Base-by-base conservation (phyloP, 2,888 invertebrate species). In the Drosophila mercatorum region DNA sequence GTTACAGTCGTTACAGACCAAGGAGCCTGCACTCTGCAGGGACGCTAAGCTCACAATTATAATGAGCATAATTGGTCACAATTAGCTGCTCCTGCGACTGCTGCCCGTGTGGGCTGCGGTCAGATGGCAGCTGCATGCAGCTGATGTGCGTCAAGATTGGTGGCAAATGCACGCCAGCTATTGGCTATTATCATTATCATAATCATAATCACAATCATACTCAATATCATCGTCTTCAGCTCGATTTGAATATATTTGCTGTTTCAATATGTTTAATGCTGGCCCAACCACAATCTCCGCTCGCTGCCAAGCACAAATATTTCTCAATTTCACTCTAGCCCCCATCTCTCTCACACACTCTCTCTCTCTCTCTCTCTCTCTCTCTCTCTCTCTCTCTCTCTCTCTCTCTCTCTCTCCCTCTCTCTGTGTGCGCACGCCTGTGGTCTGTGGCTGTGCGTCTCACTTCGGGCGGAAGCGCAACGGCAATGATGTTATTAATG, bases 401-500 rank as follows among this genome's bases (percentile, higher is more conserved):
- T 43, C 46, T n/a, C n/a, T 5, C n/a, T 7, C 58, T 46, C 22
- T 22, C 36, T 4, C 11, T 47, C 22, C 1, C 22, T 22, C 22
- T 22, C 22, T 22, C 22, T 14, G 40, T 28, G 47, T 7, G 46
- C 41, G 38, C 59, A 58, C 10, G 53, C 26, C 12, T 60, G 64
- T 56, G 53, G 14, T 44, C 40, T 60, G 69, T 17, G 43, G 59
- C 51, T 66, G 40, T 56, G 60, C 10, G 43, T 22, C 49, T 51
- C 66, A 47, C 55, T 58, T 71, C 12, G 53, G 71, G 49, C 75
- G 75, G 75, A 71, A 75, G 47, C 69, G 60, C 52, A 61, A 40
- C 44, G 49, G 64, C 69, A 64, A 66, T 66, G 77, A 53, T 74
- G 46, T 55, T 75, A 78, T 80, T 83, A 74, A 69, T 80, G 64